Percentiles rank a stretch among this genome's conserved stretches.
Conservation (phyloP, 2,797 vertebrate genomes). For the Sphenodon punctatus region DNA sequence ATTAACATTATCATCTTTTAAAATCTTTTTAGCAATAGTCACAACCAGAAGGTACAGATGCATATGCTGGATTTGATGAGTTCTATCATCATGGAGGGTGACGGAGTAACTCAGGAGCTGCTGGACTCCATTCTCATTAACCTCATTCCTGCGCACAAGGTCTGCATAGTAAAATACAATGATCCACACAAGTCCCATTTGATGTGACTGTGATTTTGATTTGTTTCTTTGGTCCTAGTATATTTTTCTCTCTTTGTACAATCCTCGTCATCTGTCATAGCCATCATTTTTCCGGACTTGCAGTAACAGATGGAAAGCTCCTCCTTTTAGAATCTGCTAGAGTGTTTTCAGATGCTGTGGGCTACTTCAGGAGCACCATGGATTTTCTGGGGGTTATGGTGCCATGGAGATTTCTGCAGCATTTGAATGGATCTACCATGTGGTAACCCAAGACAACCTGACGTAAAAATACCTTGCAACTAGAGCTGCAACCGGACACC, state of each 20-base stretch:
- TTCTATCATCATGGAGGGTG: constrained; percentile 99
- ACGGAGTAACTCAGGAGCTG: constrained; percentile 98
- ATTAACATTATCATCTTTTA: constrained; percentile 9
- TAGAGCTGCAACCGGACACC: no score
- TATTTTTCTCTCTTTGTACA: neutral
- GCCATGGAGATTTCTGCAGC: no score
- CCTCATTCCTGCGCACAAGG: constrained; percentile 99
- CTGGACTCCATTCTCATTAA: constrained; percentile 99
- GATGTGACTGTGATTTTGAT: neutral
- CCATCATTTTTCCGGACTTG: neutral
- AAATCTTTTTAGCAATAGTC: constrained; percentile 88
- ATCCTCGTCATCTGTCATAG: fast-evolving
- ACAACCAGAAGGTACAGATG: constrained; percentile 99
- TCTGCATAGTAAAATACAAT: constrained; percentile 56
- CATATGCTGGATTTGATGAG: constrained; percentile 99
- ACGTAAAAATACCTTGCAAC: no score
- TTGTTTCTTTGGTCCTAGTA: neutral
- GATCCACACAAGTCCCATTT: neutral
- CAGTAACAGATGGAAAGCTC: neutral
- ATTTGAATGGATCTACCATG: no score
- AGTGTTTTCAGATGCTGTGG: no score
- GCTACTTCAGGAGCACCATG: no score
- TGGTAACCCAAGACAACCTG: no score
- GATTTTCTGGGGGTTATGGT: no score
- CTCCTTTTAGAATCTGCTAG: neutral